Conservation (phyloP, 2,888 invertebrate genomes). For the Nomada fucata region DNA sequence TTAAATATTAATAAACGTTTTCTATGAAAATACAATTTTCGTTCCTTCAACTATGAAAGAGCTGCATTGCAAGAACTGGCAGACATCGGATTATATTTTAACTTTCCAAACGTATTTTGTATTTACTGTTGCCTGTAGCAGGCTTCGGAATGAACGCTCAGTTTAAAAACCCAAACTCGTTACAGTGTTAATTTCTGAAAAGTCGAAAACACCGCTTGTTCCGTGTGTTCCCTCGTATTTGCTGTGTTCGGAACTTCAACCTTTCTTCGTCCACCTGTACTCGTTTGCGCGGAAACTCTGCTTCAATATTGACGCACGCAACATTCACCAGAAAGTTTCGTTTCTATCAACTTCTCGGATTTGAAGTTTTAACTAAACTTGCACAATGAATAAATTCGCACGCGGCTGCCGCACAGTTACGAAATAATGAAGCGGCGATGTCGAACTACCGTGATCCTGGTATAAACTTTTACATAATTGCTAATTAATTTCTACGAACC, state of each 20-base stretch:
- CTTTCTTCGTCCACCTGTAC: constrained; percentile 8
- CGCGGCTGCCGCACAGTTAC: constrained; percentile 13
- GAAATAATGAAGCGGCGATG: constrained; percentile 36
- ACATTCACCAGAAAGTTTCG: constrained; percentile 41
- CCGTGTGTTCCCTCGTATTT: not conserved
- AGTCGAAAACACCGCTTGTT: not conserved
- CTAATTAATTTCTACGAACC: not conserved
- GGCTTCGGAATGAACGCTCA: not conserved
- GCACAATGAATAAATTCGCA: constrained; percentile 40
- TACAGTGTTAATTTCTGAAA: not conserved
- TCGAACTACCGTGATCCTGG: not conserved
- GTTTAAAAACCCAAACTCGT: not conserved
- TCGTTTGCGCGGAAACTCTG: constrained; percentile 25
- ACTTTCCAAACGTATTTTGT: not conserved
- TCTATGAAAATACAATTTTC: too few species aligned
- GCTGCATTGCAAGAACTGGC: too few species aligned
- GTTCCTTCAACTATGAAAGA: too few species aligned
- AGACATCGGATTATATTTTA: too few species aligned
- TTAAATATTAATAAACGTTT: too few species aligned
- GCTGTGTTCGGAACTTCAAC: constrained; percentile 30
- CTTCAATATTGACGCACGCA: constrained; percentile 54
- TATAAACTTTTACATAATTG: constrained; percentile 1
- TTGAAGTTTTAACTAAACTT: constrained; percentile 48
- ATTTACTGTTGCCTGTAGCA: not conserved
- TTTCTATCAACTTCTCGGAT: constrained; percentile 50